phyloP scores from a whole-genome alignment of 2,888 invertebrate genomes.

The Cantharis lateralis region DNA sequence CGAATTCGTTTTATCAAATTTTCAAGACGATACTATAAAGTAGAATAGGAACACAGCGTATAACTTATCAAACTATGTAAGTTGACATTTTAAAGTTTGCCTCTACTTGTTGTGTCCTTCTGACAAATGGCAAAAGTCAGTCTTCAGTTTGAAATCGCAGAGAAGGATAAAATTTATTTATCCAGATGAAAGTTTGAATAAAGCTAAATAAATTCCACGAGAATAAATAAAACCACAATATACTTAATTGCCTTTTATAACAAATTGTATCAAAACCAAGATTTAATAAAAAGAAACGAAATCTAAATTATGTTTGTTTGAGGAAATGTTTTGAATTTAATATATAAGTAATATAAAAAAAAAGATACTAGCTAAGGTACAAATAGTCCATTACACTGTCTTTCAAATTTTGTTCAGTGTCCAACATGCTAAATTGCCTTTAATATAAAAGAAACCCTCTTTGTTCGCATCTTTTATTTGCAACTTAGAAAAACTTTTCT shows the following conservation, averaged over 20 bases:
- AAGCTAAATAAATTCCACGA: neutral
- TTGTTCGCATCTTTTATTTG: neutral
- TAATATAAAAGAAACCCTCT: neutral
- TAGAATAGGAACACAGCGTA: neutral
- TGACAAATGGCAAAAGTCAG: neutral
- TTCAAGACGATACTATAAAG: neutral
- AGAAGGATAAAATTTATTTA: neutral
- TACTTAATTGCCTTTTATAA: neutral
- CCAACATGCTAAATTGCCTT: neutral
- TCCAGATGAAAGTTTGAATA: neutral
- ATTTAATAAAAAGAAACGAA: neutral
- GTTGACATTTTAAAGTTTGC: neutral
- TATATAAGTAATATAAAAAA: neutral
- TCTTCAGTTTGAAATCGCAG: neutral
- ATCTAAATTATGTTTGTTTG: neutral
- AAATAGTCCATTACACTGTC: neutral
- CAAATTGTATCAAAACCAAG: neutral
- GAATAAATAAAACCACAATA: neutral
- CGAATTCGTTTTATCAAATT: neutral
- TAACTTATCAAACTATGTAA: neutral
- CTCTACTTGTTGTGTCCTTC: neutral
- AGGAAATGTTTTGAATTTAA: neutral
- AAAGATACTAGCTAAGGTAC: neutral
- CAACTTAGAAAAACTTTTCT: neutral
- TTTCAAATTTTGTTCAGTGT: neutral